Base-by-base conservation (phyloP, 2,113 vertebrate genomes). In the Phainopepla nitens region DNA sequence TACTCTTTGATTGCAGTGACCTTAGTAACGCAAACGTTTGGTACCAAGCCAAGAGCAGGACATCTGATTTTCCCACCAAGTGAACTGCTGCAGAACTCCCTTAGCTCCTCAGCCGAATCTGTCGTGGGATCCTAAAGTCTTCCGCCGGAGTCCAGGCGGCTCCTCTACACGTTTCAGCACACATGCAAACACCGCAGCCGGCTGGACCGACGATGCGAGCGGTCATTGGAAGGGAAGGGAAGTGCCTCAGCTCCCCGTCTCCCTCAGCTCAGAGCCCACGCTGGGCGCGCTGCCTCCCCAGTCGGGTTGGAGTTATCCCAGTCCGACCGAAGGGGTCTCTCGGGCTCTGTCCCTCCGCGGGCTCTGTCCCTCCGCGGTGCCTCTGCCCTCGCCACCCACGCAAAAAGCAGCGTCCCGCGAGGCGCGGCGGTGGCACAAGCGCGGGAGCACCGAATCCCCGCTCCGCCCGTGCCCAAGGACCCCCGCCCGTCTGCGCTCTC, bases 41-140 rank as follows among this genome's bases (percentile, higher is more conserved):
- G 75, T 56, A 57, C 39, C 75, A 15, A 85, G 91, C 95, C 95
- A 96, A 85, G 33, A 62, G 35, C 57, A 70, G 28, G 85, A 92
- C 84, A 92, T 94, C 53, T 76, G 87, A 94, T 89, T 95, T 94
- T 96, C 94, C 91, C 95, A 97, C 95, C 84, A 56, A 95, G 28
- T 36, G 75, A 93, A 83, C 75, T 71, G 76, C 62, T 84, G 82
- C 87, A 97, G 69, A 82, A 77, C 68, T 94, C 92, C 87, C 87
- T 82, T 10, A 79, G 88, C 75, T 91, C 64, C 82, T 86, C 78
- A 45, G 86, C 84, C 79, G 62, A 66, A 81, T 88, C 61, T 82
- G 50, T 47, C 78, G 53, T 50, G 78, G 93, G 81, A 94, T 66
- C 35, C 62, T 29, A 33, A 94, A 87, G 41, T 5, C 71, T 84